These are phyloP conservation scores for Styela clava DNA, from an alignment of 23 tunicate genomes.

Conservation along the genomic window DNA sequence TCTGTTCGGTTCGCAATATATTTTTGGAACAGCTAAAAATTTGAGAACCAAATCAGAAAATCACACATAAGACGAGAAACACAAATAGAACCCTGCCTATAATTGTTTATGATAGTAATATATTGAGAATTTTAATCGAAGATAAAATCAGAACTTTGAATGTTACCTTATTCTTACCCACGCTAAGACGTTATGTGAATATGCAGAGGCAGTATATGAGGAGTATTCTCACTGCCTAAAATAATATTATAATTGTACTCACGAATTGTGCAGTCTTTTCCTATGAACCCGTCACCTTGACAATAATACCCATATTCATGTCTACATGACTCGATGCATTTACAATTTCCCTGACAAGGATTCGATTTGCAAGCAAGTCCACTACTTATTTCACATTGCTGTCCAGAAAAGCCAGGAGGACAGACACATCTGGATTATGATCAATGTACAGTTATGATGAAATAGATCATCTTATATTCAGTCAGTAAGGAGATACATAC, in stretches of 20 bases:
- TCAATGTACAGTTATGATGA: too few species aligned
- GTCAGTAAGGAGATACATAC: too few species aligned
- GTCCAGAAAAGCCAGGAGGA: slow-evolving; percentile 6
- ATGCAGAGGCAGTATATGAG: too few species aligned
- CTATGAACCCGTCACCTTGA: slow-evolving; percentile 29
- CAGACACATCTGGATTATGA: slow-evolving; percentile 6
- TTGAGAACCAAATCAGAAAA: background rate
- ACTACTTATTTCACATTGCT: background rate
- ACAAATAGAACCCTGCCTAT: too few species aligned
- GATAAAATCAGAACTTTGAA: too few species aligned
- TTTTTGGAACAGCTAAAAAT: slow-evolving; percentile 20
- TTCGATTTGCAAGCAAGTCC: slow-evolving; percentile 15
- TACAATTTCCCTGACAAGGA: slow-evolving; percentile 37
- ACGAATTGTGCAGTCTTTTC: slow-evolving; percentile 31
- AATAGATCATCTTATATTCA: too few species aligned
- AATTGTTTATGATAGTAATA: too few species aligned
- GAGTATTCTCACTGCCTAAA: too few species aligned
- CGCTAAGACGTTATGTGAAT: too few species aligned
- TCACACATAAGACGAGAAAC: background rate
- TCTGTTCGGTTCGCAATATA: background rate
- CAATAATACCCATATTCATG: slow-evolving; percentile 48
- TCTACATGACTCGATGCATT: slow-evolving; percentile 28
- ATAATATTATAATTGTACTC: too few species aligned
- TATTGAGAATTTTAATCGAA: too few species aligned
- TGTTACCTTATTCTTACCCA: too few species aligned